Evolutionary conservation across 2,113 vertebrate genomes (phyloP).

Genomic region (Corapipo altera): DNA sequence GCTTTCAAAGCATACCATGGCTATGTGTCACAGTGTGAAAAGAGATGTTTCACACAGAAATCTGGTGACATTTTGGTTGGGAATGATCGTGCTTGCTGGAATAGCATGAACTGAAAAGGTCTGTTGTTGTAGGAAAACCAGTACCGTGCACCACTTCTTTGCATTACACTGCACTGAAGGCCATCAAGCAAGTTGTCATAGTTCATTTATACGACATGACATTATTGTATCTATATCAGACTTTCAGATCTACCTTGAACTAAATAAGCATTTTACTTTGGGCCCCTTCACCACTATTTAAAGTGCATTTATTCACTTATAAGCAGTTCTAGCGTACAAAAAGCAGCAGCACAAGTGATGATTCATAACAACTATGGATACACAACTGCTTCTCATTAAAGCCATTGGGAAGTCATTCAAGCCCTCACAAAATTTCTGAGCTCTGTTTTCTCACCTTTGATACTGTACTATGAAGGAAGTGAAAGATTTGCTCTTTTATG

Average conservation of each 20-base stretch:
- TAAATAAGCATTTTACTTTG: background rate
- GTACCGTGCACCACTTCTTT: background rate
- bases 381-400: background rate
- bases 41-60: background rate
- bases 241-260: background rate
- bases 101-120: background rate
- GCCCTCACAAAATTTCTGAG: background rate
- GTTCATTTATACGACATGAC: background rate
- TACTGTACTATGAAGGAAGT: background rate
- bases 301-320: background rate
- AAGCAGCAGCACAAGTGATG: background rate
- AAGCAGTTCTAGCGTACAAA: background rate
- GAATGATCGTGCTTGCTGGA: background rate
- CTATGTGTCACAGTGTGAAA: background rate
- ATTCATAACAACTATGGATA: fast-evolving
- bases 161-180: background rate
- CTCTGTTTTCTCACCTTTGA: background rate
- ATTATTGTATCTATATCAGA: background rate
- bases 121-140: background rate
- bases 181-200: background rate
- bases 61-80: fast-evolving
- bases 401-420: background rate
- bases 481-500: background rate
- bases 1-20: background rate
- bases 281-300: background rate